phyloP scores from a whole-genome alignment of 1,140 invertebrate genomes.

The Teleopsis dalmanni region DNA sequence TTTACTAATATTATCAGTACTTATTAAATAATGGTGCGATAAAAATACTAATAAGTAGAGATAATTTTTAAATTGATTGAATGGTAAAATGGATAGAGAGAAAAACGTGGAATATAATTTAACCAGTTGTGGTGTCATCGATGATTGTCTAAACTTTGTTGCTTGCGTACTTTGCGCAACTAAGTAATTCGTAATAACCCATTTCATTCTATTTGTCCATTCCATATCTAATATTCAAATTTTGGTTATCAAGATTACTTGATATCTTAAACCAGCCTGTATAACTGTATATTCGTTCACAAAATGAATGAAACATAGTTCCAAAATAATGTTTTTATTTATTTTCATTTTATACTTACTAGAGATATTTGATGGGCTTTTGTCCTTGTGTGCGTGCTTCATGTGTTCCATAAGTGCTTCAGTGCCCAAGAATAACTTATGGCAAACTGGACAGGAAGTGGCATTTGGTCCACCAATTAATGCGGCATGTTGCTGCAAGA shows the following conservation, averaged over 20 bases:
- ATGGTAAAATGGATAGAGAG: too few species aligned
- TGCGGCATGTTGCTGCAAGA: constrained; percentile 88
- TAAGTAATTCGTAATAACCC: too few species aligned
- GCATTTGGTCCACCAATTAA: constrained; percentile 81
- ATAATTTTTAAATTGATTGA: too few species aligned
- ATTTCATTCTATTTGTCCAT: neutral
- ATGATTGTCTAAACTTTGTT: too few species aligned
- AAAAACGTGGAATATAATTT: too few species aligned
- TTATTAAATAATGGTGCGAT: too few species aligned
- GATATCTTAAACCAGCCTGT: neutral
- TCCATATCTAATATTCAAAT: neutral
- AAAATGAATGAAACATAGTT: too few species aligned
- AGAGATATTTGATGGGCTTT: constrained; percentile 75
- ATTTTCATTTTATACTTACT: constrained; percentile 63
- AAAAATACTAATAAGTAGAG: too few species aligned
- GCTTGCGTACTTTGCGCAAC: too few species aligned
- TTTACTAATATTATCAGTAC: too few species aligned
- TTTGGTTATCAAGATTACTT: neutral
- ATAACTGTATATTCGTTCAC: neutral
- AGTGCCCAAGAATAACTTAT: constrained; percentile 85
- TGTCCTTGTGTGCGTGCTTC: constrained; percentile 91
- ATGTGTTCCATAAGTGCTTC: constrained; percentile 91
- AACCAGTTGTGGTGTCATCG: too few species aligned
- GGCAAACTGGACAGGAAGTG: constrained; percentile 82
- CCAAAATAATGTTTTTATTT: neutral